Conservation (phyloP, 1,140 invertebrate genomes). For the Chironomus tepperi region DNA sequence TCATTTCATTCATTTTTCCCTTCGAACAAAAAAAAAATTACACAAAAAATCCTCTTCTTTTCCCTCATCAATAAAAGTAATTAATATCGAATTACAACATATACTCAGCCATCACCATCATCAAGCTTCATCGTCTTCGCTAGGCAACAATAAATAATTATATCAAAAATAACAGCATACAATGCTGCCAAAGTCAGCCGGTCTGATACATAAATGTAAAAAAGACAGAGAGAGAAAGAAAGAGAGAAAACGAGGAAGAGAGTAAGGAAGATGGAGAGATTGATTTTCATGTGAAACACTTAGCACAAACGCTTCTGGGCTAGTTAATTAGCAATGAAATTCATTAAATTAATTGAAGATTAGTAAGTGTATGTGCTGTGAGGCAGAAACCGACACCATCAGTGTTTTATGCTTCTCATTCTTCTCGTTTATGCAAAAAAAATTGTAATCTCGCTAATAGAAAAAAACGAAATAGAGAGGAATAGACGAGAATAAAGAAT, state of each 20-base stretch:
- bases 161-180: neutral
- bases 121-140: neutral
- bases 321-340: constrained; percentile 16
- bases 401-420: neutral
- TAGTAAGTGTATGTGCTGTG: neutral
- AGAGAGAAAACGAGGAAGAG: too few relatives aligned
- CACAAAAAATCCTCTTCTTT: neutral
- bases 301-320: constrained; percentile 4
- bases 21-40: neutral
- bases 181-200: too few relatives aligned
- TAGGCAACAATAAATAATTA: neutral
- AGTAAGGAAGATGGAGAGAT: neutral
- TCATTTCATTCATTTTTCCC: neutral
- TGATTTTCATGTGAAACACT: constrained; percentile 13
- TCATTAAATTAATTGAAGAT: constrained; percentile 23
- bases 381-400: constrained; percentile 4
- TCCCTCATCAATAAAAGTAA: neutral
- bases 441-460: constrained; percentile 13
- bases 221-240: too few relatives aligned
- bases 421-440: neutral
- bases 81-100: neutral
- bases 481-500: neutral
- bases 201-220: too few relatives aligned
- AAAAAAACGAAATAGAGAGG: neutral
- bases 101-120: neutral